Percentiles rank a stretch among this genome's conserved stretches.
Conservation (phyloP, 2,888 invertebrate genomes). For the Meliscaeva auricollis region DNA sequence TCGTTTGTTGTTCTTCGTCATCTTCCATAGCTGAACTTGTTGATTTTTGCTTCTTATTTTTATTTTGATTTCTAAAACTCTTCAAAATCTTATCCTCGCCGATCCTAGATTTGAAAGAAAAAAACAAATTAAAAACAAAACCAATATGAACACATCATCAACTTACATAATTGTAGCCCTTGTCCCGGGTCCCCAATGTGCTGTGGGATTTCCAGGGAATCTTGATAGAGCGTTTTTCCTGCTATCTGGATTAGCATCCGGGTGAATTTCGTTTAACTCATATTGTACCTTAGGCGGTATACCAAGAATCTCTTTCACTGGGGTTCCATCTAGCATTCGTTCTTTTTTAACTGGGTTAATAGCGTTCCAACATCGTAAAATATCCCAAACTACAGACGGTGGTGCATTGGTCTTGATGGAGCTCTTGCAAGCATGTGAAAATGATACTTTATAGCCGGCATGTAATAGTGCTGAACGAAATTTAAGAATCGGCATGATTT, state of each 20-base stretch:
- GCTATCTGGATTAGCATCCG: slow-evolving; percentile 92
- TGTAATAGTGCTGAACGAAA: slow-evolving; percentile 94
- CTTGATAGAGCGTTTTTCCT: slow-evolving; percentile 89
- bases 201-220: slow-evolving; percentile 94
- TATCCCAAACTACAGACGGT: slow-evolving; percentile 94
- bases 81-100: slow-evolving; percentile 87
- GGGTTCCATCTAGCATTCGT: slow-evolving; percentile 84
- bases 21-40: slow-evolving; percentile 36
- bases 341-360: slow-evolving; percentile 88
- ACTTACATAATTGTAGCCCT: slow-evolving; percentile 91
- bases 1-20: slow-evolving; percentile 43
- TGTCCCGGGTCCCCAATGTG: slow-evolving; percentile 96
- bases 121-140: slow-evolving; percentile 21
- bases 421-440: slow-evolving; percentile 94
- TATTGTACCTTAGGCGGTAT: slow-evolving; percentile 84
- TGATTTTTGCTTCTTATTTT: slow-evolving; percentile 84
- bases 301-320: slow-evolving; percentile 85
- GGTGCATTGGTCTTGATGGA: slow-evolving; percentile 98
- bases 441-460: slow-evolving; percentile 95
- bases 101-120: slow-evolving; percentile 85
- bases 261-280: slow-evolving; percentile 84
- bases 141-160: neutral
- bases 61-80: slow-evolving; percentile 88
- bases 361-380: slow-evolving; percentile 92
- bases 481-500: slow-evolving; percentile 88